Evolutionary conservation across 1,140 invertebrate species (phyloP).

Genomic region (Prorops nasuta): DNA sequence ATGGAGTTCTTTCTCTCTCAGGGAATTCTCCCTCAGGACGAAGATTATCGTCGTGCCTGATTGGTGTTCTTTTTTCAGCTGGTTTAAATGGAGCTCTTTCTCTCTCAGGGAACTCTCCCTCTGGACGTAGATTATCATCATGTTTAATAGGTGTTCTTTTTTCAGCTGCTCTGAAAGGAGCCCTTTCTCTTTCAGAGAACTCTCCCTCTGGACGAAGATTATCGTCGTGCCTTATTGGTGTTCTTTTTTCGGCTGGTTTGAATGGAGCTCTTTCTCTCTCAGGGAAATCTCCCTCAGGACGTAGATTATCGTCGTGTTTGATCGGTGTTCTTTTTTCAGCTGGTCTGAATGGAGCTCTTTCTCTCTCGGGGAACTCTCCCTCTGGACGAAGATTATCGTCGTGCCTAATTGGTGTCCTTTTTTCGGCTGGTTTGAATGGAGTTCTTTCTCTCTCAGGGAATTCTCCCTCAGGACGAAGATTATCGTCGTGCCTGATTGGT

Average conservation of each 20-base stretch:
- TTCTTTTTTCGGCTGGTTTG: slow-evolving; percentile 21
- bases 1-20: slow-evolving; percentile 48
- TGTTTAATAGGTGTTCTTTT: slow-evolving; percentile 58
- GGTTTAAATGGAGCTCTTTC: slow-evolving; percentile 25
- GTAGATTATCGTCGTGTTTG: slow-evolving; percentile 66
- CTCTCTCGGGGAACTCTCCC: slow-evolving; percentile 44
- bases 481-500: slow-evolving; percentile 35
- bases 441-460: slow-evolving; percentile 34
- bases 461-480: slow-evolving; percentile 48
- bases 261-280: slow-evolving; percentile 23
- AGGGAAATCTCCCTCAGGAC: slow-evolving; percentile 58
- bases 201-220: slow-evolving; percentile 58
- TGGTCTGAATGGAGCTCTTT: slow-evolving; percentile 27
- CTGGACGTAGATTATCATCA: slow-evolving; percentile 60
- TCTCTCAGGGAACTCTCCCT: slow-evolving; percentile 59
- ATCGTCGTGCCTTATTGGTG: slow-evolving; percentile 43
- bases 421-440: slow-evolving; percentile 33
- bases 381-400: slow-evolving; percentile 39
- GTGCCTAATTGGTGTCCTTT: slow-evolving; percentile 36
- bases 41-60: slow-evolving; percentile 58
- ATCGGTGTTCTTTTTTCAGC: slow-evolving; percentile 60
- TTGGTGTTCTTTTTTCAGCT: slow-evolving; percentile 25
- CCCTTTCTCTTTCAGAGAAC: slow-evolving; percentile 18
- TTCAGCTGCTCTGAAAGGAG: slow-evolving; percentile 37
- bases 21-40: slow-evolving; percentile 61